Conservation (phyloP, 2,113 vertebrate species). For the Trachemys scripta region DNA sequence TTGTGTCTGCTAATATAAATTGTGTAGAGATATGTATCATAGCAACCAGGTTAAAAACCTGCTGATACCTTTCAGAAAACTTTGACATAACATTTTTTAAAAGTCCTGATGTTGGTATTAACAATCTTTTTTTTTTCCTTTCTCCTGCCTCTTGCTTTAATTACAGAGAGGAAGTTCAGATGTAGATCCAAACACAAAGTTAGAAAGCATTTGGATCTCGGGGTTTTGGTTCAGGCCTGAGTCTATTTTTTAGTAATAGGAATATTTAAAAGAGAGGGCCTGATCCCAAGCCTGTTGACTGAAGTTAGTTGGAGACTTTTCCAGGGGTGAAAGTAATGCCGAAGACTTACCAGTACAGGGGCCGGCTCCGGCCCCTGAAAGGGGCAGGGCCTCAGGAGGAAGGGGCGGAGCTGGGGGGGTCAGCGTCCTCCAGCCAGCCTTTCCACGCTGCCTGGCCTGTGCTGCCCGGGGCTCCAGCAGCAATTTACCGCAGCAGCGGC, state of each 20-base stretch:
- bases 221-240: not conserved
- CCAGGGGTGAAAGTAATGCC: too few relatives aligned
- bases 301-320: not conserved
- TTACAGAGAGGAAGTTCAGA: not conserved
- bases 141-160: not conserved
- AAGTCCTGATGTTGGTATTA: fast-evolving
- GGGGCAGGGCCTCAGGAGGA: too few relatives aligned
- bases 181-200: not conserved
- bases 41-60: not conserved
- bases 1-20: not conserved
- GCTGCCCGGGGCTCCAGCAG: too few relatives aligned
- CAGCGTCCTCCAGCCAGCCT: too few relatives aligned
- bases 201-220: not conserved
- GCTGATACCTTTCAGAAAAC: not conserved
- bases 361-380: too few relatives aligned
- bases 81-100: not conserved
- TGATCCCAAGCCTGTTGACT: fast-evolving
- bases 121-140: fast-evolving
- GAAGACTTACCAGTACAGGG: too few relatives aligned
- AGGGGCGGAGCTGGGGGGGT: too few relatives aligned
- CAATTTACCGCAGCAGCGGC: too few relatives aligned
- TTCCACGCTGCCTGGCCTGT: too few relatives aligned
- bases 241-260: not conserved
- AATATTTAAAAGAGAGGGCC: not conserved
- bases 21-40: not conserved